A percentile compares a stretch with the other conserved stretches of the same genome.
Conservation (phyloP, 2,113 vertebrate species). For the Chroicocephalus ridibundus region DNA sequence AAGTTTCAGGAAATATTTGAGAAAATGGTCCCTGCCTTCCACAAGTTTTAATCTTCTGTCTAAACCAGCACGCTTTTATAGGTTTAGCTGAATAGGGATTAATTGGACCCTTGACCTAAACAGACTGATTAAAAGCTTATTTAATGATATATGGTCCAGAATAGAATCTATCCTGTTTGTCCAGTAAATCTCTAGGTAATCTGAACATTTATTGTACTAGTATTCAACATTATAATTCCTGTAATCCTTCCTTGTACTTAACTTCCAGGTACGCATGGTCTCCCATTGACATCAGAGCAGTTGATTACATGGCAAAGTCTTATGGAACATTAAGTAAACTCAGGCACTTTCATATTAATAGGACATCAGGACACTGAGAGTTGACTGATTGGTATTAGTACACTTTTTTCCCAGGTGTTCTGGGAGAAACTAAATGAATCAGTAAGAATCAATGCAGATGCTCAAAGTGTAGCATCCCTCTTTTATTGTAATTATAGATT, state of each 20-base stretch:
- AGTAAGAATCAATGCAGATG: background rate
- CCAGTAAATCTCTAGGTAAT: background rate
- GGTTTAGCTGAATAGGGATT: background rate
- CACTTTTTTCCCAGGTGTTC: background rate
- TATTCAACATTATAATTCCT: background rate
- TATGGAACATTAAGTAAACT: background rate
- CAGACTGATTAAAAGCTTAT: background rate
- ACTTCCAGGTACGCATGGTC: background rate
- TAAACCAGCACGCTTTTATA: background rate
- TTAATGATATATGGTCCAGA: background rate
- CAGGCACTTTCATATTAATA: background rate
- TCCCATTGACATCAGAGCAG: background rate
- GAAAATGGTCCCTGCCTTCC: background rate
- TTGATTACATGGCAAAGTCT: background rate
- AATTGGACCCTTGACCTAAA: background rate
- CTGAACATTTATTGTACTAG: background rate
- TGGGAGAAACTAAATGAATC: background rate
- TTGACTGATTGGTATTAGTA: background rate
- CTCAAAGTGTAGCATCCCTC: background rate
- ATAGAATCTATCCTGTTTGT: background rate
- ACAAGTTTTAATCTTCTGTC: background rate
- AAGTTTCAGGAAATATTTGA: background rate
- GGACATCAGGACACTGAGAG: background rate
- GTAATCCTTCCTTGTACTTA: background rate
- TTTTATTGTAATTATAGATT: background rate